These are phyloP conservation scores for Diacarnus erythraeanus DNA, from an alignment of 37 sponge, comb jelly and placozoan genomes.

Conservation along the genomic window DNA sequence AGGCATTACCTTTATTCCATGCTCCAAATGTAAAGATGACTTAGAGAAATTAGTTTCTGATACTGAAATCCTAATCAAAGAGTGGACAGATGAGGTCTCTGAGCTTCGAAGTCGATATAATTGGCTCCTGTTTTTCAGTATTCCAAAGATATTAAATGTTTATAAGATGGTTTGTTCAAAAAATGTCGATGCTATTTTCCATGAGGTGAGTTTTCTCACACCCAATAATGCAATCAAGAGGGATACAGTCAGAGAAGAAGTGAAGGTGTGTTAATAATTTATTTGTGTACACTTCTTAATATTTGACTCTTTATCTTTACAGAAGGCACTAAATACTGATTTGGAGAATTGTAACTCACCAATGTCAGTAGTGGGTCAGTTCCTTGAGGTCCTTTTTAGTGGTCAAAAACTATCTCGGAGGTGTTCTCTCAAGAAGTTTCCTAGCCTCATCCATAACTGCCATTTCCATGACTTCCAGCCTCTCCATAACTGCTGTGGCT, in stretches of 20 bases:
- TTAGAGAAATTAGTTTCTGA: slow-evolving; percentile 22
- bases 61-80: slow-evolving; percentile 17
- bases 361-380: slow-evolving; percentile 38
- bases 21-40: neutral
- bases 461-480: neutral
- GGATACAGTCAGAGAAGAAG: neutral
- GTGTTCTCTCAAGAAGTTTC: neutral
- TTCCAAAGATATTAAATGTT: slow-evolving; percentile 57
- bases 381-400: slow-evolving; percentile 24
- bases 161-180: slow-evolving; percentile 10
- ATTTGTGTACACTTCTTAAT: neutral
- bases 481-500: slow-evolving; percentile 43
- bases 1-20: neutral
- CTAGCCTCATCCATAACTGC: neutral
- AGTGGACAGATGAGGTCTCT: slow-evolving; percentile 51
- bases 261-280: neutral
- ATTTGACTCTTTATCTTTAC: neutral
- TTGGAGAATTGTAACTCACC: neutral
- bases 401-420: slow-evolving; percentile 21
- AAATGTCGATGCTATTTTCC: neutral
- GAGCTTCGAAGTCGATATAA: slow-evolving; percentile 38
- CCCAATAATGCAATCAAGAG: slow-evolving; percentile 4
- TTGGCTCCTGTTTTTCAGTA: slow-evolving; percentile 64
- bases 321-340: neutral
- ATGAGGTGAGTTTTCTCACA: slow-evolving; percentile 52